These are phyloP conservation scores for Agonum fuliginosum DNA, from an alignment of 2,888 invertebrate genomes.

Conservation along the genomic window DNA sequence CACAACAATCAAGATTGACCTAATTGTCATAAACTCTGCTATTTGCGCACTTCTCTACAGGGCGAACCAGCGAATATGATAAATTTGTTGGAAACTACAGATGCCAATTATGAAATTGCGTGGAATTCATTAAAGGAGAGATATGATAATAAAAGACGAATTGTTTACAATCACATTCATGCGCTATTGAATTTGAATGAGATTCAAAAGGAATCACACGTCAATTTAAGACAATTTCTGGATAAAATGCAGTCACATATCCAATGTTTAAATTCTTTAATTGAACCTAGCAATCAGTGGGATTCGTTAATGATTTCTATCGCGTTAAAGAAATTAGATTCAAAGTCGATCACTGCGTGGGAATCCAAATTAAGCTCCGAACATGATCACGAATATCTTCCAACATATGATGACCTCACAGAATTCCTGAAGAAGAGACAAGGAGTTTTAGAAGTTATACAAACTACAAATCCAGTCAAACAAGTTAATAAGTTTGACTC, in stretches of 20 bases:
- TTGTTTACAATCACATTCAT: conserved; percentile 35
- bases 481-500: not conserved
- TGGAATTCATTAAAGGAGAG: conserved; percentile 30
- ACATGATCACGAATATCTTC: not conserved
- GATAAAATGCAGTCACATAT: not conserved
- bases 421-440: not conserved
- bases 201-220: conserved; percentile 23
- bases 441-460: not conserved
- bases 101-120: conserved; percentile 54
- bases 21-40: conserved; percentile 61
- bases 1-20: conserved; percentile 59
- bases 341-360: not conserved
- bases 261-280: not conserved
- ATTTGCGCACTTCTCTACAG: conserved; percentile 38
- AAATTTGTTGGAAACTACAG: conserved; percentile 32
- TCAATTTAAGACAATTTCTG: conserved; percentile 12
- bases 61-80: conserved; percentile 46
- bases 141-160: conserved; percentile 49
- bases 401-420: not conserved
- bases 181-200: conserved; percentile 41
- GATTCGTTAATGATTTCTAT: conserved; percentile 14
- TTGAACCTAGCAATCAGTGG: not conserved
- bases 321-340: not conserved
- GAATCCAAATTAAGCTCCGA: not conserved
- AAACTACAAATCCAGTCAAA: conserved; percentile 11